phyloP scores from a whole-genome alignment of 2,888 invertebrate genomes.

The Agrochola macilenta region DNA sequence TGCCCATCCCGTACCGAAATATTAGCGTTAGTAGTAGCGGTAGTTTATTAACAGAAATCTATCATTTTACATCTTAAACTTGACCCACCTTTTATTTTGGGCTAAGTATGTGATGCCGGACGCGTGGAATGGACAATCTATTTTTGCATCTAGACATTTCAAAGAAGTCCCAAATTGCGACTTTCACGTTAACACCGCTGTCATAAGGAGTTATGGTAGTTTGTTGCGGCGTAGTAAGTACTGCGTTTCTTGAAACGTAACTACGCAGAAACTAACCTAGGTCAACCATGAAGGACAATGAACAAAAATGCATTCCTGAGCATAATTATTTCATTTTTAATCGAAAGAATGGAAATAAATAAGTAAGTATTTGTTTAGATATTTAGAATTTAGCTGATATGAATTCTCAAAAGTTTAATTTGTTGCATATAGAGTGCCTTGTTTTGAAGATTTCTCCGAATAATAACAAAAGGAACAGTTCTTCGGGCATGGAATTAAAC shows the following conservation, averaged over 20 bases:
- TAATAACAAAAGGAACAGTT: slow-evolving; percentile 9
- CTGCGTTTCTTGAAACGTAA: slow-evolving; percentile 43
- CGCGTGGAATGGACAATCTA: neutral
- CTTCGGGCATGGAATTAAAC: slow-evolving; percentile 8
- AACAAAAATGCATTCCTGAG: slow-evolving; percentile 23
- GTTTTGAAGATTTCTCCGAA: slow-evolving; percentile 18
- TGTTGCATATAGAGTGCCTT: slow-evolving; percentile 9
- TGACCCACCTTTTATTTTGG: slow-evolving; percentile 25
- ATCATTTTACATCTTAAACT: slow-evolving; percentile 10
- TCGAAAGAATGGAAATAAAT: no score
- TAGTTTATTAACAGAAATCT: neutral
- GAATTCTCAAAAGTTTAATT: slow-evolving; percentile 7
- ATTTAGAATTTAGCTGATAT: neutral
- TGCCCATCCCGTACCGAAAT: neutral
- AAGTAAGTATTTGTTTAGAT: neutral
- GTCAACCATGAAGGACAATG: slow-evolving; percentile 62
- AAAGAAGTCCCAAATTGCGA: slow-evolving; percentile 22
- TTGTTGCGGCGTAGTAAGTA: slow-evolving; percentile 51
- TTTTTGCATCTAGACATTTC: slow-evolving; percentile 27
- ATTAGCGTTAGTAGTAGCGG: neutral
- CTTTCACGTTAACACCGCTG: slow-evolving; percentile 16
- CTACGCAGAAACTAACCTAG: slow-evolving; percentile 67
- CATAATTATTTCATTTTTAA: neutral
- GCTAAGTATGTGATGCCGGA: slow-evolving; percentile 7
- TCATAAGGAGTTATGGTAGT: slow-evolving; percentile 21